phyloP scores from a whole-genome alignment of 2,888 invertebrate genomes.

The Acanthosepion esculentum region DNA sequence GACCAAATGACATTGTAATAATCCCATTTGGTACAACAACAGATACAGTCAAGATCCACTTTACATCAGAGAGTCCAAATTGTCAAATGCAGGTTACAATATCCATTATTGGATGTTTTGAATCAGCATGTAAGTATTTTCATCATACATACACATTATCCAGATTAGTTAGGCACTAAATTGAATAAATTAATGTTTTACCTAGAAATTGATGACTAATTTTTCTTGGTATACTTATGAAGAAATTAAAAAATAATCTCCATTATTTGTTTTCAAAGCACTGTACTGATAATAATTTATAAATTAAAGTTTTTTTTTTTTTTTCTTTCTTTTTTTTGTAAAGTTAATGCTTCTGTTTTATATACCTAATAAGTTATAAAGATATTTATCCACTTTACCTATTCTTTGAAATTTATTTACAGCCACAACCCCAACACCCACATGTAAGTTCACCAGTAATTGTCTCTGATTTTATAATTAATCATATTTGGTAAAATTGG shows the following conservation, averaged over 20 bases:
- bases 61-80: not conserved
- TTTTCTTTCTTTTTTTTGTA: not conserved
- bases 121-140: slow-evolving; percentile 36
- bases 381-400: too few species aligned
- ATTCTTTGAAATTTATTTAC: not conserved
- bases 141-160: not conserved
- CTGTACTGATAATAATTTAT: not conserved
- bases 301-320: too few species aligned
- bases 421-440: not conserved
- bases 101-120: slow-evolving; percentile 39
- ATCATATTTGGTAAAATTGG: too few species aligned
- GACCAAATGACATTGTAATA: not conserved
- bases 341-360: not conserved
- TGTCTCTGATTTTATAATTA: too few species aligned
- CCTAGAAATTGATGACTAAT: too few species aligned
- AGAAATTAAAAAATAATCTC: too few species aligned
- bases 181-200: too few species aligned
- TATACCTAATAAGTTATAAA: too few species aligned
- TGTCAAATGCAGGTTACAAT: not conserved
- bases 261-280: too few species aligned
- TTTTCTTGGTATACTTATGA: too few species aligned
- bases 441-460: not conserved
- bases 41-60: slow-evolving; percentile 34
- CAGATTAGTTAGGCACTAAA: not conserved
- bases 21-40: slow-evolving; percentile 44